Evolutionary conservation across 2,113 vertebrate genomes (phyloP), one percentile per base, ranked within the genome.

Genomic region (Lipotes vexillifer): DNA sequence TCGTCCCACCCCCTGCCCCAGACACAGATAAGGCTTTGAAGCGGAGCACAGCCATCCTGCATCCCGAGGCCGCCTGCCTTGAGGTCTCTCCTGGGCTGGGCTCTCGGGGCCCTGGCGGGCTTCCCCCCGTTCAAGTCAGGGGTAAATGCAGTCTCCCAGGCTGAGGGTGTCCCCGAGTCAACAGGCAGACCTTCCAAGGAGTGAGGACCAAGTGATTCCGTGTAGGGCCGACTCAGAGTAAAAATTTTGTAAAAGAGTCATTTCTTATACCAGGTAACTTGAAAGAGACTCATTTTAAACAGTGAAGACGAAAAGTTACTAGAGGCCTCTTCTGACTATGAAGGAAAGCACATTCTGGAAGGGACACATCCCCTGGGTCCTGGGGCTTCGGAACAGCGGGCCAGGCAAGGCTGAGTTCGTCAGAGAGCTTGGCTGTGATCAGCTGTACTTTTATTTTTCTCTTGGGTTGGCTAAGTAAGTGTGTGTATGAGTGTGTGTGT

Each of bases 11-110:
- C 18, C 49, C 91, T n/a, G 87, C 93, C 96, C 81, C 93, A 92
- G 89, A 87, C 0, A 1, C 78, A 97, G 94, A 96, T 84, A 97
- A 97, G 87, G 96, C 97, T 97, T 98, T 96, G 96, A 96, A 94
- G 78, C 38, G 87, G 97, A 97, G 91, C 81, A 96, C 98, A 96
- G 96, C 94, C 94, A 93, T 96, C 96, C 96, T 93, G 90, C 96
- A 80, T 92, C 89, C 96, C 36, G 59, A 96, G 97, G 96, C 92
- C 88, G 72, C 94, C 94, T 11, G n/a, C 84, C 52, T 80, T 88
- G 91, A 94, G 95, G 80, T 80, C 87, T 80, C 95, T 83, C 96
- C 97, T 69, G 44, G 93, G 98, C 93, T 13, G 86, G 95, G 91
- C 77, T 84, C 88, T 80, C 93, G 87, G 61, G n/a, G 93, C 75